phyloP scores from a whole-genome alignment of 2,888 invertebrate genomes.

The Crepidodera aurea region DNA sequence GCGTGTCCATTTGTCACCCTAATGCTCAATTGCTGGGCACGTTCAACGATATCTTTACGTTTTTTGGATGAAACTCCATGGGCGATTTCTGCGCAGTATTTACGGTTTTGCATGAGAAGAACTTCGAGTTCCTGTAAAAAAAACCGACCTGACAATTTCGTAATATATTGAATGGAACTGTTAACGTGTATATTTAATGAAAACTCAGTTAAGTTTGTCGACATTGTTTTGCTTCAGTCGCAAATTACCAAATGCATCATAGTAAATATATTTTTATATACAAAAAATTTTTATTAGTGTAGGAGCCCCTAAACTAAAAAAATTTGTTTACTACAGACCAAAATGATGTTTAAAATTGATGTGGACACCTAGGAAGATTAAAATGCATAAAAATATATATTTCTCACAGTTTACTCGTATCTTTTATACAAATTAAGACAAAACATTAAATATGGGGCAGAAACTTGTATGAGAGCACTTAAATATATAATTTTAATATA shows the following conservation, averaged over 20 bases:
- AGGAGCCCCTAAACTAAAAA: too few species aligned
- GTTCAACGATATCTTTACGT: constrained; percentile 93
- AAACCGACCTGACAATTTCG: not conserved
- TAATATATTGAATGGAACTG: not conserved
- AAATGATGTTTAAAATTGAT: too few species aligned
- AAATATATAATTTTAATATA: too few species aligned
- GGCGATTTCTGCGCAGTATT: constrained; percentile 97
- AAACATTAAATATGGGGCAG: too few species aligned
- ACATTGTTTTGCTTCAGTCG: constrained; percentile 58
- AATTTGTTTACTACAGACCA: too few species aligned
- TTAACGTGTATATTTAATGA: not conserved
- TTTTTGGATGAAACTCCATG: constrained; percentile 98
- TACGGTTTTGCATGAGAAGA: constrained; percentile 98
- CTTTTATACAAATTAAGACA: too few species aligned
- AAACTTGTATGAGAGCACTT: too few species aligned
- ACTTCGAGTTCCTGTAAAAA: constrained; percentile 88
- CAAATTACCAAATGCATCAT: constrained; percentile 62
- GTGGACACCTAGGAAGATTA: too few species aligned
- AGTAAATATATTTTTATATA: too few species aligned
- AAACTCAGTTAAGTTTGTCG: constrained; percentile 47
- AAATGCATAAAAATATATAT: too few species aligned
- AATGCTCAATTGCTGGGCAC: constrained; percentile 95
- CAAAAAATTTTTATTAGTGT: too few species aligned
- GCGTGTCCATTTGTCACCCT: constrained; percentile 96
- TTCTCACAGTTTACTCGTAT: too few species aligned